A percentile compares a stretch with the other conserved stretches of the same genome.
Evolutionary conservation across 2,888 invertebrate species (phyloP).

Genomic region (Aphodius sticticus): DNA sequence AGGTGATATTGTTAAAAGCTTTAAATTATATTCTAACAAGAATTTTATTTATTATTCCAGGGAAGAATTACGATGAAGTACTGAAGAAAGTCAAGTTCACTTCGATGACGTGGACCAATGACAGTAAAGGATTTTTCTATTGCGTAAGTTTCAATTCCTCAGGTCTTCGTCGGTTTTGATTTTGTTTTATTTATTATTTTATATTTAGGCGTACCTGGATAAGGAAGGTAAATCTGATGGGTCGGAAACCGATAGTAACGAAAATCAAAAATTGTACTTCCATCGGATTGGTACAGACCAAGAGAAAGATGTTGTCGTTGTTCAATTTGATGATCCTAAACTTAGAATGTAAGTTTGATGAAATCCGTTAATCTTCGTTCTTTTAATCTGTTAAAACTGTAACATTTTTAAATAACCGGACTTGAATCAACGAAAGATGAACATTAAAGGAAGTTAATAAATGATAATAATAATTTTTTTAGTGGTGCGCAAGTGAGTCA

Average conservation of each 20-base stretch:
- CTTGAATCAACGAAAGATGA: no score
- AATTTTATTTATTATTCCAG: conserved; percentile 54
- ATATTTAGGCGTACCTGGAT: conserved; percentile 77
- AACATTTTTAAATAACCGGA: no score
- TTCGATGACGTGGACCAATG: conserved; percentile 92
- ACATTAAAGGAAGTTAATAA: neutral
- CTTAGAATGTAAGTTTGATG: conserved; percentile 80
- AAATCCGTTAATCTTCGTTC: no score
- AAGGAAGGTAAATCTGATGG: conserved; percentile 87
- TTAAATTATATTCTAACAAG: no score
- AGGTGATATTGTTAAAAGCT: conserved; percentile 56
- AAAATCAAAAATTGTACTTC: conserved; percentile 93
- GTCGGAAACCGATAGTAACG: conserved; percentile 86
- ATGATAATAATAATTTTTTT: conserved; percentile 42
- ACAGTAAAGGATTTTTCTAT: conserved; percentile 95
- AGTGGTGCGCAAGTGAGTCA: conserved; percentile 88
- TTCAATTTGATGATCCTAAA: conserved; percentile 91
- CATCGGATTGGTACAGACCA: conserved; percentile 89
- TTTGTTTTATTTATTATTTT: neutral
- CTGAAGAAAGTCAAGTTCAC: conserved; percentile 93
- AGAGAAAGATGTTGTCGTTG: conserved; percentile 83
- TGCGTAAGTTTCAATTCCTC: conserved; percentile 67
- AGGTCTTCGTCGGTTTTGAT: neutral
- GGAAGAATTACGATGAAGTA: conserved; percentile 87
- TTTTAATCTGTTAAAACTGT: no score